phyloP scores from a whole-genome alignment of 2,113 vertebrate species.

The Crypturellus undulatus region DNA sequence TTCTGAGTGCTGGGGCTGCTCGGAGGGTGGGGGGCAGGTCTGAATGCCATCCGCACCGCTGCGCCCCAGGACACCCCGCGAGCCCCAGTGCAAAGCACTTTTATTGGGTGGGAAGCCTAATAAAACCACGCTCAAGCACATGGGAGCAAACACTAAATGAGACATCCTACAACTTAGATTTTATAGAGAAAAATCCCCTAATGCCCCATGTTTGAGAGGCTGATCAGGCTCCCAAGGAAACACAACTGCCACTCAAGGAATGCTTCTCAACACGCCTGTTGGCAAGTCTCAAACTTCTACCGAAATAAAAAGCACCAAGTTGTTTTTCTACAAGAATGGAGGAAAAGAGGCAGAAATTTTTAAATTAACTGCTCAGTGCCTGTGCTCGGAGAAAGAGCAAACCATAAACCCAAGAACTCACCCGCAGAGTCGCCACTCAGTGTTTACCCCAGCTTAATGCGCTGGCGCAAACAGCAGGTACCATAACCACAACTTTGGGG shows the following conservation, averaged over 20 bases:
- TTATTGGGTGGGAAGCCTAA: not conserved
- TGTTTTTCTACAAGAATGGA: not conserved
- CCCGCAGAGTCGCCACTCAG: not conserved
- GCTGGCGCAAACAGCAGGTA: not conserved
- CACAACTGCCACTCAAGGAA: rapidly evolving
- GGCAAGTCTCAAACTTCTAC: not conserved
- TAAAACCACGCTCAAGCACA: rapidly evolving
- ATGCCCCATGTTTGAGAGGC: not conserved
- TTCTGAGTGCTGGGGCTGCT: not conserved
- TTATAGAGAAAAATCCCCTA: not conserved
- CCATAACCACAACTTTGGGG: not conserved
- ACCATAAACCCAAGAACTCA: not conserved
- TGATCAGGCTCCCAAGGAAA: not conserved
- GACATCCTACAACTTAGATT: not conserved
- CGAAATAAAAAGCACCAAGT: not conserved
- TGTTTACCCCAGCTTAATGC: not conserved
- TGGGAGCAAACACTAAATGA: not conserved
- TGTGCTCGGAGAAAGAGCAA: not conserved
- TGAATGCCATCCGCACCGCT: not conserved
- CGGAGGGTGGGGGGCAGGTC: not conserved
- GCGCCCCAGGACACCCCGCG: rapidly evolving
- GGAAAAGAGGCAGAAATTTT: not conserved
- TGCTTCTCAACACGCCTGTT: not conserved
- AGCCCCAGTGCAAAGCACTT: not conserved
- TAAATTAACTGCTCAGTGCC: not conserved